A percentile compares a stretch with the other conserved stretches of the same genome.
Evolutionary conservation across 2,797 vertebrate genomes (phyloP).

Genomic region (Anas georgica): DNA sequence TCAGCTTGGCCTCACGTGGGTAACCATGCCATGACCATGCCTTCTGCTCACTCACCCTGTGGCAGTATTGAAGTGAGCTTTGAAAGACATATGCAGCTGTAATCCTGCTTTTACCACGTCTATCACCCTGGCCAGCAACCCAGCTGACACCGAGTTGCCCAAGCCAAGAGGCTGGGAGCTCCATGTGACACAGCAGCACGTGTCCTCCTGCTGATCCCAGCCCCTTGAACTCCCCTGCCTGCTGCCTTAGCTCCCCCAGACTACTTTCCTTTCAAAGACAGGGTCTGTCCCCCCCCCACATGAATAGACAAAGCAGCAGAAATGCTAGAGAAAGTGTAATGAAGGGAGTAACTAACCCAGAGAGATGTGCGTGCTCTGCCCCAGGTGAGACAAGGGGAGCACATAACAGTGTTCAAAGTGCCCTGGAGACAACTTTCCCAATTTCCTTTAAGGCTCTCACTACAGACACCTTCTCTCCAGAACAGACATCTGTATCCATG

Average conservation of each 20-base stretch:
- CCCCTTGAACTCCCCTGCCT: neutral
- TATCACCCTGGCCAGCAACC: neutral
- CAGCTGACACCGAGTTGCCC: neutral
- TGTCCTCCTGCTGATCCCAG: neutral
- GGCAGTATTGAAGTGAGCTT: neutral
- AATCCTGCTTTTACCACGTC: neutral
- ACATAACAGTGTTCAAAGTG: neutral
- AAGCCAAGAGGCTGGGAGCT: neutral
- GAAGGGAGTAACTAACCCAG: neutral
- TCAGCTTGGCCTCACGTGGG: neutral
- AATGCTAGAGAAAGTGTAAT: neutral
- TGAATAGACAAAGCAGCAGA: neutral
- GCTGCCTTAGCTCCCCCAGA: neutral
- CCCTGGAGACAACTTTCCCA: neutral
- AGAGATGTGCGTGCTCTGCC: neutral
- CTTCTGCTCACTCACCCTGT: neutral
- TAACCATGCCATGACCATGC: neutral
- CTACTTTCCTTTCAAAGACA: neutral
- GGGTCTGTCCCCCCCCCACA: neutral
- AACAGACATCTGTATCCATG: neutral
- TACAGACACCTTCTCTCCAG: neutral
- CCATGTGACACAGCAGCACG: rapidly evolving
- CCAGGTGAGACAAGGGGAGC: too few relatives aligned
- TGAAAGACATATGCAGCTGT: neutral
- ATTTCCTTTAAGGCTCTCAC: neutral